These are phyloP conservation scores for Dromiciops gliroides DNA, from an alignment of 2,113 vertebrate species.

Conservation along the genomic window DNA sequence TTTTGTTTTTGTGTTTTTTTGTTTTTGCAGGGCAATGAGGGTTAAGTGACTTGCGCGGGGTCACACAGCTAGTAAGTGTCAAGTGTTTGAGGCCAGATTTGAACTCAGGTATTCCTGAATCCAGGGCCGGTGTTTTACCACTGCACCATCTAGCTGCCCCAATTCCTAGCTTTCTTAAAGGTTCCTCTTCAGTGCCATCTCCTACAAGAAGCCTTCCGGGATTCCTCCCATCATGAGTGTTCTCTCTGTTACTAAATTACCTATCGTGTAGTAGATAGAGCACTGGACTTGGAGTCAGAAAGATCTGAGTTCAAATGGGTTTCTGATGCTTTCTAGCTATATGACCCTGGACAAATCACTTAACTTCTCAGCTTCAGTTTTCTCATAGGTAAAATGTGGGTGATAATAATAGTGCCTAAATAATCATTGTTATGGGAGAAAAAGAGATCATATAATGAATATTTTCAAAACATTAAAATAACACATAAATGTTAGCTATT, in stretches of 20 bases:
- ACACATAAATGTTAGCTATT: not conserved
- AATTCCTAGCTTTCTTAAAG: not conserved
- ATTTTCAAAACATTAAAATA: not conserved
- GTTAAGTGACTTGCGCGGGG: too few species aligned
- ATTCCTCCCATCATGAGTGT: not conserved
- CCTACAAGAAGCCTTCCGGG: not conserved
- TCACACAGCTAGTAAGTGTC: too few species aligned
- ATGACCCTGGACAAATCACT: not conserved
- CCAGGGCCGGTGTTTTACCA: too few species aligned
- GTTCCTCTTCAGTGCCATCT: not conserved
- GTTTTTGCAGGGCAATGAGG: too few species aligned
- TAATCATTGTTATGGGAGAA: not conserved
- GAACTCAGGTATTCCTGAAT: too few species aligned
- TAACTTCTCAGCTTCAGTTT: not conserved
- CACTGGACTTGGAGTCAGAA: not conserved
- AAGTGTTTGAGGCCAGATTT: too few species aligned
- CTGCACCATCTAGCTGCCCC: too few species aligned
- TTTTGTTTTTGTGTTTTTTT: too few species aligned
- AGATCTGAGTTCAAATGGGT: not conserved
- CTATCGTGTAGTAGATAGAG: not conserved
- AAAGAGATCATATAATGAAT: not conserved
- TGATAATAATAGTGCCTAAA: not conserved
- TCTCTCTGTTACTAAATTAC: not conserved
- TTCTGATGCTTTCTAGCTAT: not conserved
- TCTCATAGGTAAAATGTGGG: not conserved